These are phyloP conservation scores for Diplosoma virens DNA, from an alignment of 23 tunicate genomes.

Conservation along the genomic window DNA sequence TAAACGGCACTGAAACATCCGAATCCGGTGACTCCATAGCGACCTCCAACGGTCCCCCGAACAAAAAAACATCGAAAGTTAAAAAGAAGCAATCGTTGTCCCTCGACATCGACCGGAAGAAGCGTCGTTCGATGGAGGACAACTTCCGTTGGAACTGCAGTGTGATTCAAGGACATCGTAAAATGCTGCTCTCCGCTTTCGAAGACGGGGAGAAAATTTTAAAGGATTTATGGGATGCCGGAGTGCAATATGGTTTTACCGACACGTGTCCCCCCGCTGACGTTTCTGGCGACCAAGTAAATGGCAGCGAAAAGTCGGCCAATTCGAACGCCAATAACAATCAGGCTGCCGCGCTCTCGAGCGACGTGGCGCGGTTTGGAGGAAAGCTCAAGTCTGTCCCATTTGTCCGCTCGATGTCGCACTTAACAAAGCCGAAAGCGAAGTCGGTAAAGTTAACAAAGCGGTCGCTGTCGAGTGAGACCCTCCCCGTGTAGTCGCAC, in stretches of 20 bases:
- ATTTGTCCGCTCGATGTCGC: conserved; percentile 21
- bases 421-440: conserved; percentile 18
- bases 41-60: conserved; percentile 34
- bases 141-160: conserved; percentile 86
- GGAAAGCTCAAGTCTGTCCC: neutral
- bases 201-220: conserved; percentile 36
- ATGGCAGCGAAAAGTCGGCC: neutral
- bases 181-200: conserved; percentile 15
- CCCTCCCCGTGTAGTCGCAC: neutral
- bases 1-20: conserved; percentile 6
- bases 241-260: conserved; percentile 39
- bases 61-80: conserved; percentile 27
- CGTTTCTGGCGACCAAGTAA: neutral
- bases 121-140: conserved; percentile 24
- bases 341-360: neutral
- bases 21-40: neutral
- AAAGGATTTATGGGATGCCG: conserved; percentile 61
- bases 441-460: conserved; percentile 8
- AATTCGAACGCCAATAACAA: conserved; percentile 35
- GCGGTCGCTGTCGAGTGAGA: conserved; percentile 18
- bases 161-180: conserved; percentile 58
- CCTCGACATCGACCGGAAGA: conserved; percentile 1
- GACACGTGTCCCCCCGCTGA: neutral
- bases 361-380: neutral
- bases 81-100: conserved; percentile 34